Base-by-base conservation (phyloP, 2,888 invertebrate species). In the Nemoura dubitans region DNA sequence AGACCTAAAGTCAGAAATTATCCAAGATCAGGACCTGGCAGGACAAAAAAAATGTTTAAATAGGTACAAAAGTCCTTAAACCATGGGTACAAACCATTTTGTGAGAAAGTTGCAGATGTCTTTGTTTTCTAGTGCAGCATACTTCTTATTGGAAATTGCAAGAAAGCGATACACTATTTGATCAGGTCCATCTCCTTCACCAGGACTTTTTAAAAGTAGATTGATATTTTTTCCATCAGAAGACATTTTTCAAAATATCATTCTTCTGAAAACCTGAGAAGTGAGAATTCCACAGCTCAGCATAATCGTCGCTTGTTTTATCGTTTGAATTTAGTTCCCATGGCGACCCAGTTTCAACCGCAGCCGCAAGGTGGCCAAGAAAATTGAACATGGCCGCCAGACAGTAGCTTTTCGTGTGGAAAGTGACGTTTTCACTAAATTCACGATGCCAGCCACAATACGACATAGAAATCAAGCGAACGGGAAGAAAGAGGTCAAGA, bases 1-100 rank as follows among this genome's bases (percentile, higher is more conserved):
- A 1, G 92, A 92, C 92, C 92, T 92, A 0, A 88, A 89, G 86
- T 85, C 59, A 59, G 59, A 59, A 7, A n/a, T n/a, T n/a, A n/a
- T n/a, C n/a, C n/a, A n/a, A n/a, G n/a, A n/a, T n/a, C n/a, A n/a
- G n/a, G n/a, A n/a, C n/a, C n/a, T n/a, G n/a, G n/a, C n/a, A n/a
- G n/a, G n/a, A n/a, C n/a, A n/a, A 21, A 59, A 59, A 59, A 10
- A 59, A 59, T 59, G 59, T n/a, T n/a, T n/a, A n/a, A n/a, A n/a
- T n/a, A n/a, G n/a, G n/a, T n/a, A n/a, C n/a, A n/a, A n/a, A n/a
- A n/a, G n/a, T n/a, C n/a, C 36, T 36, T 36, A 10, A 36, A 86
- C 26, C 0, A 85, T 29, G 0, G 59, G 77, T 30, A 78, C 86
- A 90, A 89, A 92, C 92, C 92, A 92, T 90, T 92, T 92, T n/a